Evolutionary conservation across 2,888 invertebrate genomes (phyloP).

Genomic region (Drosophila cracens): DNA sequence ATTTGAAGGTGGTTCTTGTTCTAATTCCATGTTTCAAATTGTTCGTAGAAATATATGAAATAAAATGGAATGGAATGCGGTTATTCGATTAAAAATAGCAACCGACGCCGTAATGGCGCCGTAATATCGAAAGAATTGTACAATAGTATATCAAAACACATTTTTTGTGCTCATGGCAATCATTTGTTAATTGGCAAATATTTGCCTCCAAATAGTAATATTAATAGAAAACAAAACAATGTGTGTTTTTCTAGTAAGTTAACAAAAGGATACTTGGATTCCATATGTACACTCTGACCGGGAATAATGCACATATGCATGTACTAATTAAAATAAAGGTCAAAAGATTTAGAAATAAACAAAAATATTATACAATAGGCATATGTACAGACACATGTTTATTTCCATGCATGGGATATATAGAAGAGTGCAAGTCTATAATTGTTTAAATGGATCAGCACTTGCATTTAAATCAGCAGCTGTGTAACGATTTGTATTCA

Average conservation of each 20-base stretch:
- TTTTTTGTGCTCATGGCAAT: neutral
- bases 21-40: neutral
- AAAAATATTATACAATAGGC: neutral
- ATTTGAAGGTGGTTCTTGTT: neutral
- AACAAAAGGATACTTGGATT: neutral
- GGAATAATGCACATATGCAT: conserved; percentile 3
- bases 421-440: neutral
- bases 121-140: neutral
- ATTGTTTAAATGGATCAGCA: conserved; percentile 30
- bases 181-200: neutral
- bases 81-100: neutral
- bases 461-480: neutral
- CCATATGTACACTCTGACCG: neutral
- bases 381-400: neutral
- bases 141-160: neutral
- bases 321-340: conserved; percentile 1
- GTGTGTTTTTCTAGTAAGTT: neutral
- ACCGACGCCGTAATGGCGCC: conserved; percentile 11
- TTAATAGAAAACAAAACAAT: neutral
- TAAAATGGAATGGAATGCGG: neutral
- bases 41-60: neutral
- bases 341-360: neutral
- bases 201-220: neutral
- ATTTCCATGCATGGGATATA: neutral
- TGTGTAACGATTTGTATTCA: conserved; percentile 4